A percentile compares a stretch with the other conserved stretches of the same genome.
Evolutionary conservation across 1,140 invertebrate genomes (phyloP).

Genomic region (Drosophila sturtevanti): DNA sequence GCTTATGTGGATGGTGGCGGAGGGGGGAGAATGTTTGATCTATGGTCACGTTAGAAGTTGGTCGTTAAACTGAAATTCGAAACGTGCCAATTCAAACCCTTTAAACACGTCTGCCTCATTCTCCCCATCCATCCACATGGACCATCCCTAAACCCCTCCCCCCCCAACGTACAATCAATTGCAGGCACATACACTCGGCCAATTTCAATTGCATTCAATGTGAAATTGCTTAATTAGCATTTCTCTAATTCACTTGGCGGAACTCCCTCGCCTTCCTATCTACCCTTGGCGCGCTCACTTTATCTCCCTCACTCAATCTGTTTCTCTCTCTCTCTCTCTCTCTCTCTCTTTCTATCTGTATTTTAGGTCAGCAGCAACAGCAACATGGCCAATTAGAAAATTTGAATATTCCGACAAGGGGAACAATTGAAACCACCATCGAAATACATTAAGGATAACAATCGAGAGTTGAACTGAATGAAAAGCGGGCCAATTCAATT

Average conservation of each 20-base stretch:
- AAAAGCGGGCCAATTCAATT: background rate
- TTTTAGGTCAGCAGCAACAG: background rate
- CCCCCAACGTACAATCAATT: constrained; percentile 16
- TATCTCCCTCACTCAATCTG: background rate
- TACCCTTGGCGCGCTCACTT: no score
- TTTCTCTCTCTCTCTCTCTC: background rate
- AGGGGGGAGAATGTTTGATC: background rate
- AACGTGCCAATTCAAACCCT: background rate
- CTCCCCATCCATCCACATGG: background rate
- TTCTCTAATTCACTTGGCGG: constrained; percentile 17
- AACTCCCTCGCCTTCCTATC: background rate
- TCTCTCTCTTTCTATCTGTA: background rate
- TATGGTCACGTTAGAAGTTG: background rate
- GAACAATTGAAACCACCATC: background rate
- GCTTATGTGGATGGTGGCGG: no score
- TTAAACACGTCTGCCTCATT: background rate
- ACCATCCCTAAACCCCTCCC: no score
- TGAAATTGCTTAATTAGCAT: constrained; percentile 70
- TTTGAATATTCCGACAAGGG: constrained; percentile 50
- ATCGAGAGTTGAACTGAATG: background rate
- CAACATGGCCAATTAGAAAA: constrained; percentile 20
- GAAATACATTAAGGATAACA: background rate
- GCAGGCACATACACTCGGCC: constrained; percentile 3
- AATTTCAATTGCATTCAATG: constrained; percentile 45
- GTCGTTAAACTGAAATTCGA: constrained; percentile 1